phyloP scores from a whole-genome alignment of 2,888 invertebrate species.

The Epirrita christyi region DNA sequence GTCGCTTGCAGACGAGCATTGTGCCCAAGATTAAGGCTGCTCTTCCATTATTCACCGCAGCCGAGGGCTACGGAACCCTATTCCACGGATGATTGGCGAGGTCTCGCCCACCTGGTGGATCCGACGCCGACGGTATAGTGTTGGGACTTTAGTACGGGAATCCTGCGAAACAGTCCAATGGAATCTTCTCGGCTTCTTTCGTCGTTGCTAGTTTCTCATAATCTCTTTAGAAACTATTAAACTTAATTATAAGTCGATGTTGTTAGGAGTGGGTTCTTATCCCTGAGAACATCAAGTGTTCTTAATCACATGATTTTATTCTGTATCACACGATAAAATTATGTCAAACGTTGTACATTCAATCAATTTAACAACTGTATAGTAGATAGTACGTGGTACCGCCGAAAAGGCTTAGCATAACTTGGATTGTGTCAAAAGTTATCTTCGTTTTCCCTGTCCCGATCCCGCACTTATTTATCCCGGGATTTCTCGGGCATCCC shows the following conservation, averaged over 20 bases:
- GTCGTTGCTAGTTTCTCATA: no score
- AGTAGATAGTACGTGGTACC: no score
- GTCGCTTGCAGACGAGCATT: constrained; percentile 76
- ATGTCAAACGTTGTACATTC: no score
- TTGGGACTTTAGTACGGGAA: constrained; percentile 6
- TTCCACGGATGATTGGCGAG: constrained; percentile 71
- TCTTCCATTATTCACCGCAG: constrained; percentile 68
- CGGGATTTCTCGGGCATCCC: constrained; percentile 27
- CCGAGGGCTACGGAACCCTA: constrained; percentile 61
- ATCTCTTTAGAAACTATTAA: no score
- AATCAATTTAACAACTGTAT: no score
- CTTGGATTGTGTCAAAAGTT: background rate
- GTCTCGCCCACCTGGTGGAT: constrained; percentile 51
- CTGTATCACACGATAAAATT: no score
- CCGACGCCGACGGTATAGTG: constrained; percentile 29
- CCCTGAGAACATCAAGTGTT: no score
- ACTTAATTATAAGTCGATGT: no score
- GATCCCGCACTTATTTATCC: constrained; percentile 1
- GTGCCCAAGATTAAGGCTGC: constrained; percentile 76
- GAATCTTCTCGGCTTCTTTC: no score
- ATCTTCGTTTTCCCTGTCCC: background rate
- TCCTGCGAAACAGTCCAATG: background rate
- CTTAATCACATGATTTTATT: no score
- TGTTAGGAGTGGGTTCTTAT: no score
- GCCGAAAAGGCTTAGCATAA: background rate